A percentile compares a stretch with the other conserved stretches of the same genome.
These are phyloP conservation scores for Perccottus glenii DNA, from an alignment of 2,113 vertebrate species.

Conservation along the genomic window DNA sequence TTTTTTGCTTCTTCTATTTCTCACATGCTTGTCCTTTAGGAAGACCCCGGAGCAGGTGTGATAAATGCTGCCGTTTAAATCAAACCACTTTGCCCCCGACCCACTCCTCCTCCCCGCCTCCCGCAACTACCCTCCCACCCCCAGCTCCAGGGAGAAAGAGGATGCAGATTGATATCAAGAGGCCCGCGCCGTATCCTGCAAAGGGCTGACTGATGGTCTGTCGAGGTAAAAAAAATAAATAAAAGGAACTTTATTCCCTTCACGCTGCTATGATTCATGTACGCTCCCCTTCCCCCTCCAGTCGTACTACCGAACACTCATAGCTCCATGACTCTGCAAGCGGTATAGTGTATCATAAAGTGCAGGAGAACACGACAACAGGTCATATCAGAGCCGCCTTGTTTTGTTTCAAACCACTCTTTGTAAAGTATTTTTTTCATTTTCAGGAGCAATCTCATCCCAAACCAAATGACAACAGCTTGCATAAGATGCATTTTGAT, in stretches of 20 bases:
- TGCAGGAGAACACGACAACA: background rate
- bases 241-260: conserved; percentile 72
- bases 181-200: conserved; percentile 55
- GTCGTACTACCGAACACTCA: background rate
- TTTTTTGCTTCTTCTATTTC: conserved; percentile 7
- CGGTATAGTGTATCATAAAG: conserved; percentile 51
- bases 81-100: conserved; percentile 43
- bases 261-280: conserved; percentile 72
- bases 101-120: background rate
- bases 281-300: conserved; percentile 11
- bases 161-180: conserved; percentile 77
- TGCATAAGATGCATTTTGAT: conserved; percentile 43
- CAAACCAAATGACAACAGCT: conserved; percentile 23
- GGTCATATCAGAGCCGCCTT: conserved; percentile 27
- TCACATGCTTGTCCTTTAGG: conserved; percentile 55
- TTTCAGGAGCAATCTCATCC: conserved; percentile 48
- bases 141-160: conserved; percentile 67
- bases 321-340: conserved; percentile 41
- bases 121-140: conserved; percentile 33
- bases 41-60: conserved; percentile 69
- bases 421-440: conserved; percentile 8
- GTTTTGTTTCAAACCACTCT: conserved; percentile 8
- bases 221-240: conserved; percentile 66
- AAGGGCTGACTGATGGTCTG: conserved; percentile 76
- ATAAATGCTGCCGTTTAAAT: conserved; percentile 79